Evolutionary conservation across 2,113 vertebrate genomes (phyloP).

Genomic region (Smithornis capensis): DNA sequence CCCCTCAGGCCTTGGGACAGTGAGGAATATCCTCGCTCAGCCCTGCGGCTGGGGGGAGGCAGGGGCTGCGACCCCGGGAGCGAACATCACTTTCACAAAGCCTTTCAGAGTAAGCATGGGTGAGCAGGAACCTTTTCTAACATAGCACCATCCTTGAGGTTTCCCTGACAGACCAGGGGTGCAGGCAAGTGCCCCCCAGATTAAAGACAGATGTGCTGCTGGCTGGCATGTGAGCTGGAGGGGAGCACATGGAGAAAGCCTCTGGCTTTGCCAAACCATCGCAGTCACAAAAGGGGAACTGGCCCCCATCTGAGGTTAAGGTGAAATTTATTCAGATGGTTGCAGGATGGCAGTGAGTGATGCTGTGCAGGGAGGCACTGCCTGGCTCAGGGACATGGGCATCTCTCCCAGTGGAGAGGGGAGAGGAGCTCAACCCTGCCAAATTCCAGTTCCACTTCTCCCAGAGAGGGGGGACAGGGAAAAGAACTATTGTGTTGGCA

Average conservation of each 20-base stretch:
- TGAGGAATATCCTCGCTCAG: accelerated
- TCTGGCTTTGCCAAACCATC: neutral
- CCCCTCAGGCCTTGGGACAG: neutral
- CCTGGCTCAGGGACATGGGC: neutral
- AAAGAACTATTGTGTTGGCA: neutral
- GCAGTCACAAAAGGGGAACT: neutral
- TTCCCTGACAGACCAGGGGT: neutral
- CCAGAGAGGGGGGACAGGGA: neutral
- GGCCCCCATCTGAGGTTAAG: neutral
- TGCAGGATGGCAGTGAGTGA: neutral
- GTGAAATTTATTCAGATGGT: constrained; percentile 58
- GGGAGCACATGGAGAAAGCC: neutral
- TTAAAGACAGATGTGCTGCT: neutral
- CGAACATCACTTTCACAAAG: neutral
- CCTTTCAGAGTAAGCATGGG: neutral
- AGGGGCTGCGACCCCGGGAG: neutral
- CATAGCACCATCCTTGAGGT: constrained; percentile 58
- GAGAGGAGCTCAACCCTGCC: neutral
- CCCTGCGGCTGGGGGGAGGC: neutral
- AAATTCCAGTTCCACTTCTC: neutral
- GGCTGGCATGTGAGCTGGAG: neutral
- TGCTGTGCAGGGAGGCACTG: neutral
- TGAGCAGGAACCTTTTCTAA: neutral
- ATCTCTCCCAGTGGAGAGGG: neutral
- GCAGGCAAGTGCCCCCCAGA: neutral